These are phyloP conservation scores for Seira ritae DNA, from an alignment of 2,888 invertebrate species.

Conservation along the genomic window DNA sequence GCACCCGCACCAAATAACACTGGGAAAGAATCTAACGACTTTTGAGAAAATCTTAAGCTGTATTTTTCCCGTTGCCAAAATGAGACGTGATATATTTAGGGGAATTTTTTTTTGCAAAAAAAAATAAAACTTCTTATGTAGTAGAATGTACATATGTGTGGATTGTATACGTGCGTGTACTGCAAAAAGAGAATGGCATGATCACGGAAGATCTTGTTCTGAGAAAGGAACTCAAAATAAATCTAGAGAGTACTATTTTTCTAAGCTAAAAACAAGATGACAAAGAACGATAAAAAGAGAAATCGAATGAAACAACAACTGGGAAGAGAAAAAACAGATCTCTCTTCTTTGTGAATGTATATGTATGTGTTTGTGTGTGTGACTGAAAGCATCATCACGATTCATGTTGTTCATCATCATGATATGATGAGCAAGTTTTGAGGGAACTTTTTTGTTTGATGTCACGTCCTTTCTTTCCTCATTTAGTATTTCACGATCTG, in stretches of 20 bases:
- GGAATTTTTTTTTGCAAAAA: constrained; percentile 49
- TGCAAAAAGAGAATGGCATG: constrained; percentile 42
- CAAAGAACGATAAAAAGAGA: constrained; percentile 18
- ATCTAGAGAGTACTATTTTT: constrained; percentile 5
- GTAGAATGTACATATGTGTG: constrained; percentile 8
- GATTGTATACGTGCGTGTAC: constrained; percentile 45
- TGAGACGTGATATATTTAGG: constrained; percentile 59
- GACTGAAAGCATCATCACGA: constrained; percentile 31
- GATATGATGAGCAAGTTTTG: constrained; percentile 39
- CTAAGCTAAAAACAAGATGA: background rate
- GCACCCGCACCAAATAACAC: constrained; percentile 8
- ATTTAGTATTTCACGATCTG: background rate
- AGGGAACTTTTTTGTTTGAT: constrained; percentile 53
- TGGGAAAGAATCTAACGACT: constrained; percentile 46
- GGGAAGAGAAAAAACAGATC: constrained; percentile 21
- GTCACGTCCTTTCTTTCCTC: constrained; percentile 48
- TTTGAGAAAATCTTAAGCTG: constrained; percentile 49
- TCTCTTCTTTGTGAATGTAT: background rate
- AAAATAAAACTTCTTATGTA: constrained; percentile 5
- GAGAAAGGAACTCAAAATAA: background rate
- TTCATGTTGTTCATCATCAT: constrained; percentile 12
- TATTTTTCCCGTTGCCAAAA: constrained; percentile 44
- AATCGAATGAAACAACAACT: constrained; percentile 24
- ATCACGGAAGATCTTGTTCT: background rate
- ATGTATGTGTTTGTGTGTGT: background rate